Conservation (phyloP, 2,113 vertebrate genomes). For the Entelurus aequoreus region DNA sequence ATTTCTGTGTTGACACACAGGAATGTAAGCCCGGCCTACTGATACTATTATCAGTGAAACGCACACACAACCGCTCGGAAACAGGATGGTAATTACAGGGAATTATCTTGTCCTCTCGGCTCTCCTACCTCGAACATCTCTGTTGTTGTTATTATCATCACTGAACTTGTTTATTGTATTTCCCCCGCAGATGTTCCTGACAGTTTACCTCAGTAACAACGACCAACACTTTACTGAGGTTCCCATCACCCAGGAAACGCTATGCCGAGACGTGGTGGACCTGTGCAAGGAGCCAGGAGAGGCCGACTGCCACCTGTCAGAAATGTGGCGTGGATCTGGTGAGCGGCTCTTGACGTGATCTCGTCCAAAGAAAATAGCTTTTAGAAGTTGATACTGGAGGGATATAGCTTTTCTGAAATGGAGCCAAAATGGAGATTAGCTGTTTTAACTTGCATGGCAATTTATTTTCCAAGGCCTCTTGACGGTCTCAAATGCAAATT, state of each 20-base stretch:
- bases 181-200: slow-evolving; percentile 89
- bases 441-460: slow-evolving; percentile 20
- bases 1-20: slow-evolving; percentile 38
- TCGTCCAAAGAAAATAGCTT: neutral
- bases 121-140: slow-evolving; percentile 1
- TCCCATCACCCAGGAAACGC: slow-evolving; percentile 89
- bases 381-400: slow-evolving; percentile 1
- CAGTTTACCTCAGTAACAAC: slow-evolving; percentile 96
- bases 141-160: slow-evolving; percentile 2
- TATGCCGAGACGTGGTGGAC: slow-evolving; percentile 92
- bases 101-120: slow-evolving; percentile 13
- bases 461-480: slow-evolving; percentile 35
- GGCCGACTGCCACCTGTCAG: slow-evolving; percentile 85
- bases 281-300: slow-evolving; percentile 94
- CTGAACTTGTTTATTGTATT: neutral
- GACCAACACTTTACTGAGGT: slow-evolving; percentile 99
- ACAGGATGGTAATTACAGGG: slow-evolving; percentile 10
- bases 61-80: slow-evolving; percentile 6
- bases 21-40: slow-evolving; percentile 26
- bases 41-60: slow-evolving; percentile 15
- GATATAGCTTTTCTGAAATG: slow-evolving; percentile 32
- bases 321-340: slow-evolving; percentile 94
- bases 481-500: slow-evolving; percentile 44
- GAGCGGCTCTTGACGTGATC: slow-evolving; percentile 24
- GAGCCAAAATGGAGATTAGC: slow-evolving; percentile 29